These are phyloP conservation scores for Mormyrops attenuatus DNA, from an alignment of 2,797 vertebrate species.

Conservation along the genomic window DNA sequence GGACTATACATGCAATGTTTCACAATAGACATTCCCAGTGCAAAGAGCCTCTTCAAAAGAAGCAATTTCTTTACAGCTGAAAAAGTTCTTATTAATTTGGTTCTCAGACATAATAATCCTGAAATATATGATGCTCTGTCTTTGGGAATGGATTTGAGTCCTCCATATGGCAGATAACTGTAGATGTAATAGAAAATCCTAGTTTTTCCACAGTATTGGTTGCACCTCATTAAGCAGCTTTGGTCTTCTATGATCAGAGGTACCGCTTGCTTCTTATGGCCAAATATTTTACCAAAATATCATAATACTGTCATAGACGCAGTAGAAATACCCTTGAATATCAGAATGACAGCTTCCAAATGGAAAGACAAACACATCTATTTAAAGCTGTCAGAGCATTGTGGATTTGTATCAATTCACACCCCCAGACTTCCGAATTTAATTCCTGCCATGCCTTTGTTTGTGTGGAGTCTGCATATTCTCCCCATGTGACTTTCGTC, in stretches of 20 bases:
- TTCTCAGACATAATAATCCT: not conserved
- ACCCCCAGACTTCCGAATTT: not conserved
- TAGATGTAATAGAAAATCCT: not conserved
- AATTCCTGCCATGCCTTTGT: not conserved
- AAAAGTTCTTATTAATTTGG: not conserved
- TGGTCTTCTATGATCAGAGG: not conserved
- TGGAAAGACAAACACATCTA: not conserved
- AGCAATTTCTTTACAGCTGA: not conserved
- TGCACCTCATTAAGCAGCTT: not conserved
- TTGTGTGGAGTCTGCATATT: not conserved
- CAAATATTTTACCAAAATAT: not conserved
- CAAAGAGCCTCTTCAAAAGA: not conserved
- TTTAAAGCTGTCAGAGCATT: not conserved
- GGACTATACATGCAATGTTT: not conserved
- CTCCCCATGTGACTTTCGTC: not conserved
- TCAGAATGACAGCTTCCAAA: not conserved
- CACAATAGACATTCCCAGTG: not conserved
- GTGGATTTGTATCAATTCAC: not conserved
- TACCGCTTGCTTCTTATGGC: not conserved
- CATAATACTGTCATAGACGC: not conserved
- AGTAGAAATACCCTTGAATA: not conserved
- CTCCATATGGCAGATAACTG: not conserved
- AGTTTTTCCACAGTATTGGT: not conserved
- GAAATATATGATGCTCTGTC: not conserved
- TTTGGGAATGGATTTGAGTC: not conserved